Base-by-base conservation (phyloP, 2,888 invertebrate genomes). In the Tiliacea aurago region DNA sequence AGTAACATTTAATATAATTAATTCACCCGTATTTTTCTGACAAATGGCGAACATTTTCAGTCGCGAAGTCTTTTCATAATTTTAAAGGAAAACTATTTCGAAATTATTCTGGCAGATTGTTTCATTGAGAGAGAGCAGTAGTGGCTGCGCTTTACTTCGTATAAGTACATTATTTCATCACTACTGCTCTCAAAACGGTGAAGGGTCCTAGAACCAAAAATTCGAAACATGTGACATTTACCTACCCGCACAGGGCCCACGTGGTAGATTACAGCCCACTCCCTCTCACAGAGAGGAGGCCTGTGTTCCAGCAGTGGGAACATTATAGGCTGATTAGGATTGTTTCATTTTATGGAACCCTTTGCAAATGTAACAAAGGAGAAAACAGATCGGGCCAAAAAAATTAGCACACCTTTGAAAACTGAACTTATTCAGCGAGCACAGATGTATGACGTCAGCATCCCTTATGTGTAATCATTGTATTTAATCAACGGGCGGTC, bases 401-500 rank as follows among this genome's bases (percentile, higher is more conserved):
- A 76, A 83, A 78, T 56, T 49, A 49, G 33, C 37, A 53, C 61
- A 43, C 51, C 66, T 59, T 75, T 67, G 20, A 56, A 67, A 74
- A 67, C 37, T 81, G 59, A 53, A 81, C 59, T 63, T 77, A 81
- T 86, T 77, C 83, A 69, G 72, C 53, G 73, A 76, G 72, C 66
- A 80, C 74, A 53, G 58, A 77, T 68, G 77, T 72, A 56, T 80
- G 73, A 80, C 82, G 81, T 84, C 83, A 83, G 79, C 83, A 80
- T 85, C 84, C 84, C 84, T 81, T 87, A 83, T 83, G 76, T 84
- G 80, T 88, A 88, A 90, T 90, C 88, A 88, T 87, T 84, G 86
- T 88, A 87, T 91, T 91, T 91, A 92, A 92, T 91, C 91, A 90
- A 88, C 86, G 87, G 81, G 75, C 79, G 88, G 90, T 91, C 91